Base-by-base conservation (phyloP, 1,140 invertebrate species). In the Eumeta japonica region DNA sequence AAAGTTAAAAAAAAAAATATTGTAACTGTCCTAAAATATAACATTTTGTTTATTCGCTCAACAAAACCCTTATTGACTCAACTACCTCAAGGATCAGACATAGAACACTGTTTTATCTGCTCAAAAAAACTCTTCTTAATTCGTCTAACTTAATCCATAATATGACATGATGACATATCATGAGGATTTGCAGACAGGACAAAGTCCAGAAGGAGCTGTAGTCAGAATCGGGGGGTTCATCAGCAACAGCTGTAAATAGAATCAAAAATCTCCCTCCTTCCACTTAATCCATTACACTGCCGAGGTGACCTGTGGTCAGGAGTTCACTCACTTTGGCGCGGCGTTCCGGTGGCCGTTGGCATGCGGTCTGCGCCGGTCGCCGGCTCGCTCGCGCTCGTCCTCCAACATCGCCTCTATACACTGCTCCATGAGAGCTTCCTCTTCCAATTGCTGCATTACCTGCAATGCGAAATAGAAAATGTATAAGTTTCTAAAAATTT, bases 391-490 rank as follows among this genome's bases (percentile, higher is more conserved):
- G 28, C 75, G 50, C 43, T 83, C 82, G 48, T 86, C 88, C 43
- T 88, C 86, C 41, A 89, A 55, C 85, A 90, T 90, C 10, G 86
- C 88, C 53, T 90, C 87, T 35, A 90, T 81, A 55, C 89, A 92
- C 57, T 92, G 85, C 55, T 91, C 85, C 84, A 91, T 90, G 10
- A 91, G 62, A 29, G 88, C 89, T 61, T 92, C 89, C 61, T 92
- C 90, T 62, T 92, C 88, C 11, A 92, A 62, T 54, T 90, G 82
- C 68, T 89, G 85, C 70, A 92, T 81, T 31, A 91, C 88, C 87
- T 90, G 49, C 3, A 54, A 65, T 34, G 30, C 29, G 37, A 28
- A 39, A 30, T 30, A 14, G 5, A 10, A 11, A n/a, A 7, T 7
- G 20, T 7, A 7, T 7, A n/a, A 24, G n/a, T 7, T 24, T 27